These are phyloP conservation scores for Coenobita brevimanus DNA, from an alignment of 1,140 invertebrate genomes.

Conservation along the genomic window DNA sequence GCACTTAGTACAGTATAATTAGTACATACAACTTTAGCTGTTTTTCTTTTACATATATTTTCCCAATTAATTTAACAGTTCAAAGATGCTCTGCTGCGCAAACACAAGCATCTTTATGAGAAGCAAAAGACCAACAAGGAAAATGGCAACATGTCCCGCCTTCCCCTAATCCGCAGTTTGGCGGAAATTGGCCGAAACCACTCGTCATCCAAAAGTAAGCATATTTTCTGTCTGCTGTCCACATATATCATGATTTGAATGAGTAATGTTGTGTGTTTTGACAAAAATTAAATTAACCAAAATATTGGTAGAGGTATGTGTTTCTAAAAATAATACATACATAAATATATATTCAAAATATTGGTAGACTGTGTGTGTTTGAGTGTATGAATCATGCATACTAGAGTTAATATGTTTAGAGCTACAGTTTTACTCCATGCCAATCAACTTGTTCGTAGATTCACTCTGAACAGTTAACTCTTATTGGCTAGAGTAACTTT, in stretches of 20 bases:
- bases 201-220: slow-evolving; percentile 96
- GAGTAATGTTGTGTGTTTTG: not conserved
- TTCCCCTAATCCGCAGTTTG: slow-evolving; percentile 95
- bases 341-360: no score
- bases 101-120: slow-evolving; percentile 97
- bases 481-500: no score
- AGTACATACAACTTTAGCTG: no score
- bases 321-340: no score
- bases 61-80: slow-evolving; percentile 77
- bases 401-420: not conserved
- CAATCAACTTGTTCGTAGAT: no score
- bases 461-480: no score
- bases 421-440: no score
- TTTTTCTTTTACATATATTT: slow-evolving; percentile 2
- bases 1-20: no score
- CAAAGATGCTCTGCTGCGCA: slow-evolving; percentile 88
- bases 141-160: slow-evolving; percentile 82
- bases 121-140: slow-evolving; percentile 79
- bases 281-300: no score
- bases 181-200: slow-evolving; percentile 97
- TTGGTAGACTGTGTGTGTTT: no score
- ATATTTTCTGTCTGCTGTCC: not conserved
- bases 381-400: not conserved
- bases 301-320: no score
- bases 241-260: not conserved